Evolutionary conservation across 1,140 invertebrate genomes (phyloP), one percentile per base, ranked within the genome.

Genomic region (Aphidius ervi): DNA sequence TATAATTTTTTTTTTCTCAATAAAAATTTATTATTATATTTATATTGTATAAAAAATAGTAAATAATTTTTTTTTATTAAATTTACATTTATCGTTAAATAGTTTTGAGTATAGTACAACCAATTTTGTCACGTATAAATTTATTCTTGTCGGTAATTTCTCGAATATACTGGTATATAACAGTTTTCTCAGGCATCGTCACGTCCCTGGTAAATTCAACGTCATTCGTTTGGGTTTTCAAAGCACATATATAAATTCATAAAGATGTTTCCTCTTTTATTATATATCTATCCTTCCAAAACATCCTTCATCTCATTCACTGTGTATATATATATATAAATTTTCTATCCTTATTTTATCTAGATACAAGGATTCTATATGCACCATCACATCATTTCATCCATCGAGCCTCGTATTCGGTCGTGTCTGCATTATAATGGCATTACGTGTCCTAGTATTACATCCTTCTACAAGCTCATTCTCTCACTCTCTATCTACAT

Each of bases 341-440:
- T 31, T 31, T 31, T 31, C 23, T 31, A 31, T 31, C 4, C 23
- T 31, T 31, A 31, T 31, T 31, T 31, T 3, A 31, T 31, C 23
- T 31, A 31, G 23, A 31, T 31, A 31, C 23, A 31, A 31, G 23
- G 23, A 31, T 31, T 31, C 23, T 31, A 31, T 31, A 31, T 31
- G 23, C 23, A 31, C 23, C 23, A 31, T 31, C 23, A 49, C 56
- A 57, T 46, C 62, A 63, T 56, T 40, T 49, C 65, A 54, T 66
- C 68, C 68, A 68, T 69, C 52, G 8, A 54, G 56, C 53, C 66
- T 58, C 59, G 70, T 70, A 72, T 68, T 67, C 70, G 64, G 66
- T 70, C 70, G 68, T 76, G 73, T 74, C 71, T 72, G 71, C 71
- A 74, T 74, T 75, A 74, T 75, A 77, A 77, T 77, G 73, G 69